Conservation (phyloP, 2,888 invertebrate species). For the Brassicogethes aeneus region DNA sequence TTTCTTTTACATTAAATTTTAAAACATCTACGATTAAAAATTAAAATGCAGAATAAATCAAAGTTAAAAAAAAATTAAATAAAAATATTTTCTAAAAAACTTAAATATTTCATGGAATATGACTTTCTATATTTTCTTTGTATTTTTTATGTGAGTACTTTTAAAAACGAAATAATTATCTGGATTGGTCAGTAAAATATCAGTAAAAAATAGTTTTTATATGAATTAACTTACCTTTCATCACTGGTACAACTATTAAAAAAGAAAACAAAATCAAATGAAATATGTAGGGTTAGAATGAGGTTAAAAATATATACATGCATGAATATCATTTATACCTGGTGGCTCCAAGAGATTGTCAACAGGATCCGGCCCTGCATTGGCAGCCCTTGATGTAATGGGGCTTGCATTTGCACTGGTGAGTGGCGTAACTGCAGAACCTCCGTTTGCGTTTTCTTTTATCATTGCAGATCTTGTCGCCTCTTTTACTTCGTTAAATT, state of each 20-base stretch:
- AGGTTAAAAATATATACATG: background rate
- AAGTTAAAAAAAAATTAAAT: too few species aligned
- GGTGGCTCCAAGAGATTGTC: constrained; percentile 44
- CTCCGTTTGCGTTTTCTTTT: constrained; percentile 52
- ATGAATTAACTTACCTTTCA: constrained; percentile 1
- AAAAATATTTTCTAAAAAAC: too few species aligned
- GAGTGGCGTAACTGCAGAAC: constrained; percentile 66
- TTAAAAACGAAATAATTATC: too few species aligned
- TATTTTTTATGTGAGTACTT: too few species aligned
- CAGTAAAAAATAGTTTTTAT: too few species aligned
- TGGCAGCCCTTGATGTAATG: constrained; percentile 59
- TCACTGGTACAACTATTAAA: constrained; percentile 4
- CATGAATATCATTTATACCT: constrained; percentile 26
- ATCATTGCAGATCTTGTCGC: constrained; percentile 70
- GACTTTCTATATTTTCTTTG: too few species aligned
- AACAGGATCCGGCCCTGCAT: constrained; percentile 42
- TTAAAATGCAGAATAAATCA: too few species aligned
- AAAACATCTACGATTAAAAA: too few species aligned
- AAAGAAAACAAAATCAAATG: constrained; percentile 2
- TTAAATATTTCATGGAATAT: too few species aligned
- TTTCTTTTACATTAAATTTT: too few species aligned
- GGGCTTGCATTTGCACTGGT: constrained; percentile 85
- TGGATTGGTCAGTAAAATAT: too few species aligned
- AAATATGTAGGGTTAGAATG: background rate
- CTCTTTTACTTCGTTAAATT: constrained; percentile 97